These are phyloP conservation scores for Argynnis bischoffii DNA, from an alignment of 2,888 invertebrate genomes.

Conservation along the genomic window DNA sequence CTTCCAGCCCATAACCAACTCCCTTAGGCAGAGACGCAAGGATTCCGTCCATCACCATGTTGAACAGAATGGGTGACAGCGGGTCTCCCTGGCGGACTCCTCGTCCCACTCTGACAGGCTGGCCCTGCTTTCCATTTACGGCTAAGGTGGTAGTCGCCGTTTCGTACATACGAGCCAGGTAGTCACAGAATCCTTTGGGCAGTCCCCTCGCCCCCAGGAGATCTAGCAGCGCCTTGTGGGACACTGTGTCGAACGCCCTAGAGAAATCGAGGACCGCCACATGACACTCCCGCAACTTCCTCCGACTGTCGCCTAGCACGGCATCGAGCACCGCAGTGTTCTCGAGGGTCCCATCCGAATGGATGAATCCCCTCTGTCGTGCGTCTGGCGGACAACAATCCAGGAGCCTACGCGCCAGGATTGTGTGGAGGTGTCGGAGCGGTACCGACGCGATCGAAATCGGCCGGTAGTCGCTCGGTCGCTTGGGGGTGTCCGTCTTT, in stretches of 20 bases:
- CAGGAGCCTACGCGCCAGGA: conserved; percentile 42
- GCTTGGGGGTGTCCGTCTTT: conserved; percentile 39
- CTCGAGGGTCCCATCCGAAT: conserved; percentile 54
- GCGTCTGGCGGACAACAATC: conserved; percentile 42
- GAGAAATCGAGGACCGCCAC: conserved; percentile 61
- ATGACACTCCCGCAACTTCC: conserved; percentile 50
- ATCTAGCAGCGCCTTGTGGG: conserved; percentile 47
- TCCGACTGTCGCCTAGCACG: conserved; percentile 42
- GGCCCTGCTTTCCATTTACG: conserved; percentile 37
- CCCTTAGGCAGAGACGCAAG: conserved; percentile 40
- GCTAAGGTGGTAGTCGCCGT: conserved; percentile 49
- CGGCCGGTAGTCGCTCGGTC: conserved; percentile 47
- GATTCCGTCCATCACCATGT: conserved; percentile 45
- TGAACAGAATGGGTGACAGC: conserved; percentile 57
- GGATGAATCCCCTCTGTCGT: conserved; percentile 45
- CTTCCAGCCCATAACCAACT: conserved; percentile 42
- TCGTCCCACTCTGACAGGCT: conserved; percentile 44
- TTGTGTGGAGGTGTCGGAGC: conserved; percentile 46
- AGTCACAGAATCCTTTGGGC: conserved; percentile 47
- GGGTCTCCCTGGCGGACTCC: conserved; percentile 66
- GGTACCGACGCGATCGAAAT: conserved; percentile 46
- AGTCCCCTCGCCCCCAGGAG: conserved; percentile 52
- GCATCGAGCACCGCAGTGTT: conserved; percentile 50
- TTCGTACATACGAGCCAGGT: conserved; percentile 51
- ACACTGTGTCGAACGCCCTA: conserved; percentile 61